A percentile compares a stretch with the other conserved stretches of the same genome.
Evolutionary conservation across 2,797 vertebrate species (phyloP).

Genomic region (Pitangus sulphuratus): DNA sequence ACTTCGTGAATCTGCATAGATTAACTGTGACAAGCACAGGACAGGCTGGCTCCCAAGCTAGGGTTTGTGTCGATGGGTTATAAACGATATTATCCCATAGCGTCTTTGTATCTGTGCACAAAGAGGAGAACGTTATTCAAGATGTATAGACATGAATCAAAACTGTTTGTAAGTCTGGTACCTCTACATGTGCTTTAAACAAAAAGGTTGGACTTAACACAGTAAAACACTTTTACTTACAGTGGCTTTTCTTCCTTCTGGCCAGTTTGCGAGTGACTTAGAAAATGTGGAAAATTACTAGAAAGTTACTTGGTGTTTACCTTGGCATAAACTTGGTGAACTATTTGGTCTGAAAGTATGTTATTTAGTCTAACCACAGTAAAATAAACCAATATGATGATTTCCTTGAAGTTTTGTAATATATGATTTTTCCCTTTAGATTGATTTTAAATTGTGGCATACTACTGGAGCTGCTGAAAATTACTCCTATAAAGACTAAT

Average conservation of each 20-base stretch:
- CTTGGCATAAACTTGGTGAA: background rate
- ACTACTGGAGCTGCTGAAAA: background rate
- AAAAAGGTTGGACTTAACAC: background rate
- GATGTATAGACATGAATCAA: background rate
- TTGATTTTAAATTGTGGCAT: background rate
- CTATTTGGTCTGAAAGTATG: background rate
- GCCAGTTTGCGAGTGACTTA: background rate
- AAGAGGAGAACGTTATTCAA: constrained; percentile 5
- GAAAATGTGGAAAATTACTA: background rate
- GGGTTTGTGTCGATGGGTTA: constrained; percentile 49
- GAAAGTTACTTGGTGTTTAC: background rate
- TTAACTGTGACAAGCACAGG: constrained; percentile 66
- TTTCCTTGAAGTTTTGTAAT: constrained; percentile 5
- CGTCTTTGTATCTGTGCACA: constrained; percentile 60
- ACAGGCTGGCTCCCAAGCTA: constrained; percentile 75
- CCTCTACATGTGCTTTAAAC: background rate
- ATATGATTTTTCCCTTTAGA: background rate
- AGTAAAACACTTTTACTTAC: background rate
- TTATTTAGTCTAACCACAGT: background rate
- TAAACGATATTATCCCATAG: constrained; percentile 75
- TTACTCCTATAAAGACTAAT: background rate
- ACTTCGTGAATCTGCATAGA: constrained; percentile 67
- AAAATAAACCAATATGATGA: background rate
- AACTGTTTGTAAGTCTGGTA: background rate
- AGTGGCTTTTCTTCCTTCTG: background rate